phyloP scores from a whole-genome alignment of 2,113 vertebrate species.

The Myiozetetes cayanensis region DNA sequence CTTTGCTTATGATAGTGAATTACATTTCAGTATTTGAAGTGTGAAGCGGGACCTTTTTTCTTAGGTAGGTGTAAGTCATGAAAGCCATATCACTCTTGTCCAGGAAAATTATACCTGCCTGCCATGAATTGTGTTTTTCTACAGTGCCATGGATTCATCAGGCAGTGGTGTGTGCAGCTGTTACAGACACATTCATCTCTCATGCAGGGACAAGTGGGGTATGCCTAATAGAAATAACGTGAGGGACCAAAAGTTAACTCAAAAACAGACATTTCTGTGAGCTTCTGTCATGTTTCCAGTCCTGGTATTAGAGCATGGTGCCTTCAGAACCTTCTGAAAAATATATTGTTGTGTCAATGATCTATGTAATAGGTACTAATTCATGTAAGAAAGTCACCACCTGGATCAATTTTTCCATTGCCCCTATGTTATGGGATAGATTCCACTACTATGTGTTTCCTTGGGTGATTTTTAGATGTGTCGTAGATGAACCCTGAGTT shows the following conservation, averaged over 20 bases:
- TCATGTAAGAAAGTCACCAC: not conserved
- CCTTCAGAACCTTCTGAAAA: not conserved
- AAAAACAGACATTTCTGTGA: not conserved
- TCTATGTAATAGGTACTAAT: not conserved
- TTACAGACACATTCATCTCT: not conserved
- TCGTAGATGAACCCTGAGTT: not conserved
- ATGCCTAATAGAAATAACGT: not conserved
- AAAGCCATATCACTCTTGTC: not conserved
- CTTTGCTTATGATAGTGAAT: not conserved
- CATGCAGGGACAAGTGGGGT: rapidly evolving
- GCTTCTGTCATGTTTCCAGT: not conserved
- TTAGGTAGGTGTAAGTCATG: not conserved
- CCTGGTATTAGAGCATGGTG: not conserved
- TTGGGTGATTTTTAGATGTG: not conserved
- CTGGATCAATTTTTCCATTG: not conserved
- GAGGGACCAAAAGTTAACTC: not conserved
- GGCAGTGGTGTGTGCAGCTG: not conserved
- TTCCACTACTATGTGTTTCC: not conserved
- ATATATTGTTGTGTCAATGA: not conserved
- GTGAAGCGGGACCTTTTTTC: not conserved
- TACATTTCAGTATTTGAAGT: not conserved
- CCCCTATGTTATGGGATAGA: not conserved
- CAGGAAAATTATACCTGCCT: not conserved
- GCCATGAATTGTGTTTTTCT: not conserved
- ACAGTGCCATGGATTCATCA: not conserved